Conservation (phyloP, 1,140 invertebrate genomes). For the Himalopsyche phryganea region DNA sequence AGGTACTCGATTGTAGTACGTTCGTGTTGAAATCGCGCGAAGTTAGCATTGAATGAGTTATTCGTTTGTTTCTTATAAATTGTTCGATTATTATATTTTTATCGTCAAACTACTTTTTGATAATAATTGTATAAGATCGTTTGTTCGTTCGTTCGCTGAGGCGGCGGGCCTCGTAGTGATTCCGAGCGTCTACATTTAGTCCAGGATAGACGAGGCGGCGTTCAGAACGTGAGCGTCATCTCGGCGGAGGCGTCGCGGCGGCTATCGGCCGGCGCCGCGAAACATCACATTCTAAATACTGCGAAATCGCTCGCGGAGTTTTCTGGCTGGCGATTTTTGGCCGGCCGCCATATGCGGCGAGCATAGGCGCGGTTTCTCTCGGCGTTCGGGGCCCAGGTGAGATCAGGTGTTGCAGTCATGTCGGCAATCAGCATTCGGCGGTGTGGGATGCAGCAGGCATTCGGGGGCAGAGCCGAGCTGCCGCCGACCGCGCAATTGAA, state of each 20-base stretch:
- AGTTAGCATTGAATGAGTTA: conserved; percentile 7
- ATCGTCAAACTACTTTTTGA: conserved; percentile 4
- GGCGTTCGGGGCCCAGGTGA: conserved; percentile 4
- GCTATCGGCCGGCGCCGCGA: conserved; percentile 2
- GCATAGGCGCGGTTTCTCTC: no score
- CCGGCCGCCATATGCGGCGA: conserved; percentile 12
- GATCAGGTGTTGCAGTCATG: conserved; percentile 6
- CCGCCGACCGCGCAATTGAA: no score
- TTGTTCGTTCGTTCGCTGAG: conserved; percentile 33
- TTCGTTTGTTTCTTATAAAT: conserved; percentile 8
- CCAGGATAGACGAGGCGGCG: conserved; percentile 9
- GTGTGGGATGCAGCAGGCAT: conserved; percentile 2
- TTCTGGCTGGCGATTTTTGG: conserved; percentile 21
- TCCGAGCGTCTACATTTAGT: conserved; percentile 16
- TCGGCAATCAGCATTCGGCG: not conserved
- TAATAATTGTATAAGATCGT: conserved; percentile 14
- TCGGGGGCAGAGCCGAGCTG: not conserved
- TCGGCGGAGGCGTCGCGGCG: conserved; percentile 9
- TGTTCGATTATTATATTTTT: conserved; percentile 18
- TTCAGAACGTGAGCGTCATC: conserved; percentile 17
- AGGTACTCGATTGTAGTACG: conserved; percentile 1
- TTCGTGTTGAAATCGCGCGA: conserved; percentile 3
- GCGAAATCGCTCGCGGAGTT: conserved; percentile 2
- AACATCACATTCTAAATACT: not conserved
- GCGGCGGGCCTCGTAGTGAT: conserved; percentile 26